Percentiles rank a stretch among this genome's conserved stretches.
phyloP scores from a whole-genome alignment of 2,113 vertebrate species.

The Rhegmatorhina hoffmannsi region DNA sequence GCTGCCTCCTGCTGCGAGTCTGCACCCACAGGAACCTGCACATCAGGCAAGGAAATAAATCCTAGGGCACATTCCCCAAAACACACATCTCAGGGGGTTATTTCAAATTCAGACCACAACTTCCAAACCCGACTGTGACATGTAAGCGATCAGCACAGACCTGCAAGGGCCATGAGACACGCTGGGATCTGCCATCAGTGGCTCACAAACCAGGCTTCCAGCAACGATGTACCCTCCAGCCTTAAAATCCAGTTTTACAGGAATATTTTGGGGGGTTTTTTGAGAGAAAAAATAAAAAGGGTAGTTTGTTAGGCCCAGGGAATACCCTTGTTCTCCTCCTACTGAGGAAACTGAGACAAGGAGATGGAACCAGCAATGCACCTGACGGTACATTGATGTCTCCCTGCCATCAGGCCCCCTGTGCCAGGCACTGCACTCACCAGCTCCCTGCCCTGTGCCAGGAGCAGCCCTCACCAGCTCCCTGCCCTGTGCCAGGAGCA shows the following conservation, averaged over 20 bases:
- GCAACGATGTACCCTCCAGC: neutral
- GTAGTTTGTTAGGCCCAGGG: neutral
- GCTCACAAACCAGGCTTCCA: neutral
- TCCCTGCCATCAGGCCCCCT: neutral
- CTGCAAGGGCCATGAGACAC: neutral
- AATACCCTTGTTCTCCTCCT: neutral
- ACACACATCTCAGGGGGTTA: fast-evolving
- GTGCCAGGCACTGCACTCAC: too few relatives aligned
- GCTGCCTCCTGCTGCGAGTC: neutral
- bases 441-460: too few relatives aligned
- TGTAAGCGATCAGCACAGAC: neutral
- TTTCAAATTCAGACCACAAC: neutral
- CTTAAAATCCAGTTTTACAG: neutral
- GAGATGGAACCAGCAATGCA: neutral
- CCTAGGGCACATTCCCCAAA: neutral
- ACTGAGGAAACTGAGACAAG: neutral
- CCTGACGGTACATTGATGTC: neutral
- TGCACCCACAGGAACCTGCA: neutral
- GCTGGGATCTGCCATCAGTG: neutral
- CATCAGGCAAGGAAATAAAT: neutral
- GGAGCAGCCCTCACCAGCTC: too few relatives aligned
- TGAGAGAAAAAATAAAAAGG: neutral
- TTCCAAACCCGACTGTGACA: neutral
- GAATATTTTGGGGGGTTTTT: neutral
- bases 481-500: too few relatives aligned